Conservation (phyloP, 64 coral and sea anemone genomes). For the Dendrophyllia cribrosa region DNA sequence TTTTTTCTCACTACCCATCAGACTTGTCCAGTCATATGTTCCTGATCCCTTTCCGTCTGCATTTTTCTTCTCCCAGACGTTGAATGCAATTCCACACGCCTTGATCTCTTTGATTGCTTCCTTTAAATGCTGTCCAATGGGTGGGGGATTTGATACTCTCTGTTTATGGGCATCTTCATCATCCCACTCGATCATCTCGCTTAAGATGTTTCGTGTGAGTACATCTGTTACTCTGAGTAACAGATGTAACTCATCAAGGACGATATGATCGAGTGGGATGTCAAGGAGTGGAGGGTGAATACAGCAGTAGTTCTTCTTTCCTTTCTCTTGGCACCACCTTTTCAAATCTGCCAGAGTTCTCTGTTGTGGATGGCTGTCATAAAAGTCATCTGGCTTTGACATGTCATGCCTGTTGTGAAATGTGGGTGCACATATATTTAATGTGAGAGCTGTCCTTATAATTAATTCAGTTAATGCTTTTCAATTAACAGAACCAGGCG, state of each 20-base stretch:
- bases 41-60: not conserved
- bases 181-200: slow-evolving; percentile 9
- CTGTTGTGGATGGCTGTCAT: not conserved
- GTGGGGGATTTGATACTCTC: slow-evolving; percentile 1
- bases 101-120: not conserved
- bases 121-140: not conserved
- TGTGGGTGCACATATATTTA: not conserved
- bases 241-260: slow-evolving; percentile 15
- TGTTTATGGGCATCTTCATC: slow-evolving; percentile 18
- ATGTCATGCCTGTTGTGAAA: not conserved
- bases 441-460: no score
- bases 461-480: no score
- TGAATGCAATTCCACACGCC: slow-evolving; percentile 5
- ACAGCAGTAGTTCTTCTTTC: not conserved
- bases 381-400: not conserved
- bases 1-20: not conserved
- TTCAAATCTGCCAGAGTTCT: not conserved
- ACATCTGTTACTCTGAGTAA: slow-evolving; percentile 26
- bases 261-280: not conserved
- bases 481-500: no score
- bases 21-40: slow-evolving; percentile 13
- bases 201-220: not conserved
- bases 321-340: not conserved
- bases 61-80: slow-evolving; percentile 35
- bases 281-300: not conserved